Base-by-base conservation (phyloP, 2,888 invertebrate species). In the Chloroclysta siterata region DNA sequence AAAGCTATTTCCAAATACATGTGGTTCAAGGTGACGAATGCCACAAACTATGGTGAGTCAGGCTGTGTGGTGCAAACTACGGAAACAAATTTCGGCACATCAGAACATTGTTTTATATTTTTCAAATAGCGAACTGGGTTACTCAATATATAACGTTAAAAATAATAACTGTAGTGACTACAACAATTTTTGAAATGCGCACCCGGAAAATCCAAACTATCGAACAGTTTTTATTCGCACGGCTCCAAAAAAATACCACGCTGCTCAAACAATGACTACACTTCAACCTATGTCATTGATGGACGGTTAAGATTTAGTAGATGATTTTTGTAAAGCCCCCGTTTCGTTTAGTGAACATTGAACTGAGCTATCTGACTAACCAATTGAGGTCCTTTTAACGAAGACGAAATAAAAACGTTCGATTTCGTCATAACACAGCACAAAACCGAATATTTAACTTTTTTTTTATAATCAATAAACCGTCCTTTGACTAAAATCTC, bases 311-410 rank as follows among this genome's bases (percentile, higher is more conserved):
- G 77, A 84, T 87, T 86, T 81, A 82, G 85, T 84, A 83, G 80
- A 82, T 80, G 82, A 86, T 84, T 89, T 87, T 89, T 88, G 82
- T 85, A 55, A 59, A 64, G 63, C 14, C 36, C 28, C 44, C 15
- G 51, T 58, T 52, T 44, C n/a, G n/a, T 4, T n/a, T 7, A 17
- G 46, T 1, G 36, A 55, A 47, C 36, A 33, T 54, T 28, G 29
- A 54, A 29, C 29, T 42, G 48, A 47, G 17, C 42, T 36, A 7
- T 8, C n/a, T n/a, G n/a, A 33, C 3, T 22, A 22, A 22, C 22
- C 22, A n/a, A n/a, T n/a, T n/a, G n/a, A n/a, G 22, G 22, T 22
- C 22, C 22, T 22, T 22, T 1, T 3, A 2, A 2, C 22, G 22
- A 22, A 22, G 22, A 22, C 22, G 22, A 22, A 22, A 22, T 22